Evolutionary conservation across 2,113 vertebrate species (phyloP).

Genomic region (Callorhinus ursinus): DNA sequence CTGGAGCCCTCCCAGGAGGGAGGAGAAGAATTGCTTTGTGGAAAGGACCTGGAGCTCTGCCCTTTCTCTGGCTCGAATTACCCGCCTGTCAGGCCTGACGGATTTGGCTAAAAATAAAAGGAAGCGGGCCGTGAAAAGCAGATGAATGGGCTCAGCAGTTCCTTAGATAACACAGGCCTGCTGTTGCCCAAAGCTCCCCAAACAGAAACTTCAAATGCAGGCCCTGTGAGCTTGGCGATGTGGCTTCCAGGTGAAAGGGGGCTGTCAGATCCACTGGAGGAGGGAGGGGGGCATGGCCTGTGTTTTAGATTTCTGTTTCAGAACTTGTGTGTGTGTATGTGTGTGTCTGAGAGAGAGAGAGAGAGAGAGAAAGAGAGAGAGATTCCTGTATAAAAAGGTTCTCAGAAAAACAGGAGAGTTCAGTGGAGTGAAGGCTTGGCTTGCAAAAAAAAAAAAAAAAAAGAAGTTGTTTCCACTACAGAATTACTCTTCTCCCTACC

Average conservation of each 20-base stretch:
- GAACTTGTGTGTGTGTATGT: neutral
- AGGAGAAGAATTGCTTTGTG: slow-evolving; percentile 93
- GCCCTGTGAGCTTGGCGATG: slow-evolving; percentile 65
- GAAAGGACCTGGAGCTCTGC: slow-evolving; percentile 91
- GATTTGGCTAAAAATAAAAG: slow-evolving; percentile 98
- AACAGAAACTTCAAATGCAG: slow-evolving; percentile 85
- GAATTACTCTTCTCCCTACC: slow-evolving; percentile 58
- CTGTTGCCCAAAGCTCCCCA: slow-evolving; percentile 84
- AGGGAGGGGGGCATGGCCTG: neutral
- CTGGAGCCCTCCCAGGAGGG: slow-evolving; percentile 91
- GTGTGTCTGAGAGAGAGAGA: neutral
- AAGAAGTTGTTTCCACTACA: slow-evolving; percentile 47
- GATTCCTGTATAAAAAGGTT: slow-evolving; percentile 11
- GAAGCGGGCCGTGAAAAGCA: slow-evolving; percentile 91
- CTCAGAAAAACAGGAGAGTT: slow-evolving; percentile 48
- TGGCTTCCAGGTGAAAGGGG: slow-evolving; percentile 68
- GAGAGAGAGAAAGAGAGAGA: neutral
- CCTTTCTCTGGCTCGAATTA: slow-evolving; percentile 93
- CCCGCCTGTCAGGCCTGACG: slow-evolving; percentile 94
- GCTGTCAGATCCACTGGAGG: neutral
- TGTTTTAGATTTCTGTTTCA: slow-evolving; percentile 3
- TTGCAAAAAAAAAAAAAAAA: neutral
- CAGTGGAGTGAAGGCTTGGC: neutral
- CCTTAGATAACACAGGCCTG: slow-evolving; percentile 86
- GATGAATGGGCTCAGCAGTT: slow-evolving; percentile 92